Conservation (phyloP, 2,888 invertebrate genomes). For the Drymonia ruficornis region DNA sequence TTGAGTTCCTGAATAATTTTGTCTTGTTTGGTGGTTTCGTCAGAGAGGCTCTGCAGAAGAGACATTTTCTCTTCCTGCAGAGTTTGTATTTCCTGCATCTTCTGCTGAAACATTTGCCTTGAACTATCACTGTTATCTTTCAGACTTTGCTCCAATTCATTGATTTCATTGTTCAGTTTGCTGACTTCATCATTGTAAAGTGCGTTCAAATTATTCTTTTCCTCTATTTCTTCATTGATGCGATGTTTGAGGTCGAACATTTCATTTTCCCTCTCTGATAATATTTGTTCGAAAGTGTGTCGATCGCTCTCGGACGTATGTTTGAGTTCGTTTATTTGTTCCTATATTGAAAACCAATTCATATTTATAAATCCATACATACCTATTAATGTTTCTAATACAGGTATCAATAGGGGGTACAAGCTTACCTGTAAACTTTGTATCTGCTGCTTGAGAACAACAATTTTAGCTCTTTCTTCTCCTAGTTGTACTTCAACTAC, state of each 20-base stretch:
- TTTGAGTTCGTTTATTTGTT: constrained; percentile 51
- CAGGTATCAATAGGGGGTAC: neutral
- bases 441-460: constrained; percentile 63
- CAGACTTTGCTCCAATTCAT: constrained; percentile 66
- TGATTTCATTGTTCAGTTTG: constrained; percentile 66
- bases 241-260: constrained; percentile 65
- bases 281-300: constrained; percentile 40
- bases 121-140: constrained; percentile 58
- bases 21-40: constrained; percentile 63
- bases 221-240: constrained; percentile 68
- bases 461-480: constrained; percentile 72
- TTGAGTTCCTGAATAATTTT: constrained; percentile 55
- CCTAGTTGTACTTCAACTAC: constrained; percentile 75
- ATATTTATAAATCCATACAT: neutral
- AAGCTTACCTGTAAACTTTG: constrained; percentile 61
- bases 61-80: constrained; percentile 71
- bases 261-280: constrained; percentile 61
- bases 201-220: constrained; percentile 56
- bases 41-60: constrained; percentile 61
- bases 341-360: constrained; percentile 39
- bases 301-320: constrained; percentile 55
- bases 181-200: constrained; percentile 59
- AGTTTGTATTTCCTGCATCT: constrained; percentile 64
- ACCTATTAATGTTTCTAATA: neutral
- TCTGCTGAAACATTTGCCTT: constrained; percentile 55